Percentiles rank a stretch among this genome's conserved stretches.
These are phyloP conservation scores for Aleiodes testaceus DNA, from an alignment of 2,888 invertebrate species.

Conservation along the genomic window DNA sequence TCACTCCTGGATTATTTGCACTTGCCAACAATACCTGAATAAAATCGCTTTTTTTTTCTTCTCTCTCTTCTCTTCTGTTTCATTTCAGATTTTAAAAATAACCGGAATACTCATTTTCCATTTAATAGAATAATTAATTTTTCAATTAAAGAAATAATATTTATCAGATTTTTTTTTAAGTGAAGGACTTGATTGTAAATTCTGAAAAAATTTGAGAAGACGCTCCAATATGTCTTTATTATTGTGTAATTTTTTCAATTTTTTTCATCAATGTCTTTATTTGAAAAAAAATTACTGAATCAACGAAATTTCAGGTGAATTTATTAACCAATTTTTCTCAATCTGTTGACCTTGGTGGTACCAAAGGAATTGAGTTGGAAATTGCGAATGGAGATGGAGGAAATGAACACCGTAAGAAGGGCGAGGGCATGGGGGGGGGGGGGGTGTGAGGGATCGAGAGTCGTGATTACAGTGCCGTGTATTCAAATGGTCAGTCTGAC, in stretches of 20 bases:
- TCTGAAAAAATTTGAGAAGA: no score
- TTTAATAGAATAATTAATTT: no score
- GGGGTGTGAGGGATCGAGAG: slow-evolving; percentile 55
- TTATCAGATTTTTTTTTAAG: no score
- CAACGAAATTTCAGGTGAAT: background rate
- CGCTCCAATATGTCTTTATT: no score
- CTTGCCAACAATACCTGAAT: slow-evolving; percentile 30
- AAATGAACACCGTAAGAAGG: slow-evolving; percentile 27
- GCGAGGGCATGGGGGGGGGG: slow-evolving; percentile 35
- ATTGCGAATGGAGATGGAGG: slow-evolving; percentile 12
- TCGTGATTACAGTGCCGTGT: slow-evolving; percentile 71
- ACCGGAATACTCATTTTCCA: background rate
- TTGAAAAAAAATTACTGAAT: background rate
- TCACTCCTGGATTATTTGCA: slow-evolving; percentile 31
- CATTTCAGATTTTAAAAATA: slow-evolving; percentile 31
- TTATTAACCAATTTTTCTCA: background rate
- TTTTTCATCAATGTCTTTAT: background rate
- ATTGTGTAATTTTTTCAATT: background rate
- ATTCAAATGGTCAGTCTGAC: slow-evolving; percentile 72
- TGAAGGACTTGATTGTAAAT: no score
- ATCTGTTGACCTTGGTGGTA: slow-evolving; percentile 9
- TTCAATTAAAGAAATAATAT: no score
- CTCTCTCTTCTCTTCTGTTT: background rate
- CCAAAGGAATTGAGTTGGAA: slow-evolving; percentile 27
- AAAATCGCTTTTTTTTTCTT: slow-evolving; percentile 3